Conservation (phyloP, 2,888 invertebrate species). For the Drosophila mulleri region DNA sequence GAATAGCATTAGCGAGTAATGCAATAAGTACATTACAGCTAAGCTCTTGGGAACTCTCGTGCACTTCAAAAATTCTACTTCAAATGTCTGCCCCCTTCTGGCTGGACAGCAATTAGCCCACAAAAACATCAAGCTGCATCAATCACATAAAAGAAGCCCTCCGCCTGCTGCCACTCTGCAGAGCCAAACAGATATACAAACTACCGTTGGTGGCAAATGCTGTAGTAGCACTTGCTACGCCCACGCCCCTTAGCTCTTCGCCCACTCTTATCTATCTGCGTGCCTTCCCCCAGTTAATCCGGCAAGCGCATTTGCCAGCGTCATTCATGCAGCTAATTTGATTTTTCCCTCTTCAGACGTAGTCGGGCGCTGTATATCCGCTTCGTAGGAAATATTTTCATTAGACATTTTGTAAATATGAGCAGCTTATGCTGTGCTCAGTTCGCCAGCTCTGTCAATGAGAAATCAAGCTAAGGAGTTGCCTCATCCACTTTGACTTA, state of each 20-base stretch:
- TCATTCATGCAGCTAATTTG: conserved; percentile 78
- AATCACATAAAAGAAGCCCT: conserved; percentile 52
- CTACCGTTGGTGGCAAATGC: conserved; percentile 37
- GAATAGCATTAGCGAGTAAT: conserved; percentile 63
- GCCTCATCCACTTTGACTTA: conserved; percentile 36
- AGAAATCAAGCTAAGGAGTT: conserved; percentile 51
- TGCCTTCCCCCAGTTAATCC: conserved; percentile 54
- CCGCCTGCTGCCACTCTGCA: conserved; percentile 24
- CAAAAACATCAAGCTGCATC: conserved; percentile 69
- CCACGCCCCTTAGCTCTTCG: neutral
- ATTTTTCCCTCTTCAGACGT: conserved; percentile 59
- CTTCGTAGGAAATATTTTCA: conserved; percentile 70
- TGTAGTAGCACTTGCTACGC: conserved; percentile 47
- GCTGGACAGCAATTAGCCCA: conserved; percentile 64
- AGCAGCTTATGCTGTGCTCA: conserved; percentile 59
- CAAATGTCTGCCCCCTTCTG: neutral
- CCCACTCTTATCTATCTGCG: neutral
- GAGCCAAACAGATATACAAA: conserved; percentile 21
- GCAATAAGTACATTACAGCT: conserved; percentile 59
- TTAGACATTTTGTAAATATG: conserved; percentile 79
- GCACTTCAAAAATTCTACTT: neutral
- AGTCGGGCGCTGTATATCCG: conserved; percentile 22
- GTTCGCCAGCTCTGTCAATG: conserved; percentile 49
- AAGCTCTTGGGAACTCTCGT: conserved; percentile 22
- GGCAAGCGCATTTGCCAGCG: conserved; percentile 66